Evolutionary conservation across 1,140 invertebrate genomes (phyloP).

Genomic region (Glossosoma conforme): DNA sequence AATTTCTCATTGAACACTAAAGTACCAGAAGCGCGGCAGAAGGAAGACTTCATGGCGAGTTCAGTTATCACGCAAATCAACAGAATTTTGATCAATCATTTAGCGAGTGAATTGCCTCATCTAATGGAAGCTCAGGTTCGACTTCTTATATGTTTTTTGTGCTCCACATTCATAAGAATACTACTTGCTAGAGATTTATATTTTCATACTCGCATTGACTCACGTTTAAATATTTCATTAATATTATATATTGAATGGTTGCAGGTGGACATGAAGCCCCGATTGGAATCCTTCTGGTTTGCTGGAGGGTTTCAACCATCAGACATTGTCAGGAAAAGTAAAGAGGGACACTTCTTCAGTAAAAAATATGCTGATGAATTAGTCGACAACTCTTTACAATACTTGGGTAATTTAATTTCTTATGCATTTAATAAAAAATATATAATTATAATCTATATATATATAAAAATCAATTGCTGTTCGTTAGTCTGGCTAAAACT

Average conservation of each 20-base stretch:
- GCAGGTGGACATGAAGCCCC: conserved; percentile 64
- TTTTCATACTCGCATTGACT: background rate
- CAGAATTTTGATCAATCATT: conserved; percentile 55
- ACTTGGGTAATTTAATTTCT: conserved; percentile 44
- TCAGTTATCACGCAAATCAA: conserved; percentile 63
- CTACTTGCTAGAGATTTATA: background rate
- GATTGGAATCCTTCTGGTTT: conserved; percentile 76
- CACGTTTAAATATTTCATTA: background rate
- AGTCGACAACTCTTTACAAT: conserved; percentile 62
- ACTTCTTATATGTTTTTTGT: conserved; percentile 21
- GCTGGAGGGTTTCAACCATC: conserved; percentile 62
- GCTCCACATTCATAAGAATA: too few relatives aligned
- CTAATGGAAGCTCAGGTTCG: conserved; percentile 58
- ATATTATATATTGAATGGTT: background rate
- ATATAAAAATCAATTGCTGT: too few relatives aligned
- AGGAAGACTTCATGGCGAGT: conserved; percentile 45
- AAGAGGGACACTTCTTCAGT: conserved; percentile 33
- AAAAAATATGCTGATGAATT: conserved; percentile 49
- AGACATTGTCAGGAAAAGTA: conserved; percentile 39
- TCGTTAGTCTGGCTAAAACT: too few relatives aligned
- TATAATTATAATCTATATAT: too few relatives aligned
- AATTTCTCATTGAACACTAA: conserved; percentile 27
- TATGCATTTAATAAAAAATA: too few relatives aligned
- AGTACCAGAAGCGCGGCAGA: conserved; percentile 36
- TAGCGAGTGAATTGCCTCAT: conserved; percentile 55